phyloP scores from a whole-genome alignment of 1,140 invertebrate genomes.

The Piezodorus guildinii region DNA sequence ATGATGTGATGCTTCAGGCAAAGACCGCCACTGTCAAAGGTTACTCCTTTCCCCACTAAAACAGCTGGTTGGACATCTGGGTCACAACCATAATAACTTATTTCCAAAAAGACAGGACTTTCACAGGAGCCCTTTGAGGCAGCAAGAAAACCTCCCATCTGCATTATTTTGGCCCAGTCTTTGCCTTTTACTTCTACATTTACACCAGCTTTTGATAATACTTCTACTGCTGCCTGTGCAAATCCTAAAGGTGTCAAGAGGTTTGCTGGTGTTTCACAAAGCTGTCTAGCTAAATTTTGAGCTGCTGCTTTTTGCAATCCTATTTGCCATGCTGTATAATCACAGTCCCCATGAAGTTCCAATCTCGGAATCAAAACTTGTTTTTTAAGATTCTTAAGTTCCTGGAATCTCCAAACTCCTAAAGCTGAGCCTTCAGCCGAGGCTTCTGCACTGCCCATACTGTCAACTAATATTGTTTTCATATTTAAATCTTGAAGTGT shows the following conservation, averaged over 20 bases:
- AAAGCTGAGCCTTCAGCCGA: conserved; percentile 41
- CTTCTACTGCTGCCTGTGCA: conserved; percentile 38
- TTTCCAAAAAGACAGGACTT: conserved; percentile 49
- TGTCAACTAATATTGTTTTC: conserved; percentile 37
- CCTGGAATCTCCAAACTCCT: conserved; percentile 38
- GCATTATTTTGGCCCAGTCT: conserved; percentile 45
- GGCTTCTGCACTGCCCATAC: conserved; percentile 41
- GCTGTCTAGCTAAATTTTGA: conserved; percentile 47
- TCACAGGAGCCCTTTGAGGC: conserved; percentile 48
- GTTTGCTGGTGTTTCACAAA: conserved; percentile 55
- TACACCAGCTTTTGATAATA: conserved; percentile 37
- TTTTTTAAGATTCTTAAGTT: conserved; percentile 37
- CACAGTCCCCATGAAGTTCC: conserved; percentile 31
- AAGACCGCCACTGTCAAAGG: conserved; percentile 55
- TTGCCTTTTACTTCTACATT: conserved; percentile 40
- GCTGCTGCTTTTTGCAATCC: conserved; percentile 44
- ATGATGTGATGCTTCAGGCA: conserved; percentile 48
- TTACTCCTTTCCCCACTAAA: conserved; percentile 45
- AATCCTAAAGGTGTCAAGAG: conserved; percentile 49
- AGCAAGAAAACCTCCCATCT: conserved; percentile 50
- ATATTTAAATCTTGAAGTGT: conserved; percentile 35
- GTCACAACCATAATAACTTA: conserved; percentile 39
- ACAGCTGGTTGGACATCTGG: conserved; percentile 36
- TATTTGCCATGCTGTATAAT: conserved; percentile 41
- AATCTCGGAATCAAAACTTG: conserved; percentile 30